Evolutionary conservation across 2,888 invertebrate genomes (phyloP), one percentile per base, ranked within the genome.

Genomic region (Oasisia sp.): DNA sequence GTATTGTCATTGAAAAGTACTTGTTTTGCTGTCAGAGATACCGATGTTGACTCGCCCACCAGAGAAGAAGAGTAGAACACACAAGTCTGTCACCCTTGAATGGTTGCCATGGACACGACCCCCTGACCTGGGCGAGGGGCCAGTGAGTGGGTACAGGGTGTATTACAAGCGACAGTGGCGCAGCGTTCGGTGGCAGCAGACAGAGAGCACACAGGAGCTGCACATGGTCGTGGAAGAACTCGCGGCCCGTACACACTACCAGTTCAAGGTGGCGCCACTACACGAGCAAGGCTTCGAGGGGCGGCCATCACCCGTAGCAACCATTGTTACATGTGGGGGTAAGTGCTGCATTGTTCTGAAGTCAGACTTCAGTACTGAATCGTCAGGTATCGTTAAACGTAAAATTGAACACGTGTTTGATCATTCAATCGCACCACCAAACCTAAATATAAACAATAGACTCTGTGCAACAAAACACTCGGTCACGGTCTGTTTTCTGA

Each of bases 301-400:
- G 19, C 90, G 92, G 38, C 91, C 93, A 0, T 93, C 94, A 7
- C 93, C 93, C 45, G 14, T 74, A 56, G 90, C 93, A 56, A 92
- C 50, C 38, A 32, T 89, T 32, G 89, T 91, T 14, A 94, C 94
- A 27, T 94, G 94, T 92, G 93, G 93, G 50, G 91, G 94, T 94
- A 89, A 93, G 93, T 93, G 74, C 74, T 5, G 74, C 74, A 27
- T 74, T 74, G 7, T 74, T 27, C 38, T 38, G 38, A 38, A 38
- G 38, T 38, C 74, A 74, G n/a, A 27, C 27, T 74, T 27, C 74
- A 74, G 74, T n/a, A 74, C 27, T 3, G 50, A 50, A 50, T 14
- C 9, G 12, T 50, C 50, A 8, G 50, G 14, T 50, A 50, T 14
- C 50, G 14, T 8, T 1, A 50, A 50, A 7, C 12, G 9, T 50